phyloP scores from a whole-genome alignment of 2,888 invertebrate species.

The Tuberolachnus salignus region DNA sequence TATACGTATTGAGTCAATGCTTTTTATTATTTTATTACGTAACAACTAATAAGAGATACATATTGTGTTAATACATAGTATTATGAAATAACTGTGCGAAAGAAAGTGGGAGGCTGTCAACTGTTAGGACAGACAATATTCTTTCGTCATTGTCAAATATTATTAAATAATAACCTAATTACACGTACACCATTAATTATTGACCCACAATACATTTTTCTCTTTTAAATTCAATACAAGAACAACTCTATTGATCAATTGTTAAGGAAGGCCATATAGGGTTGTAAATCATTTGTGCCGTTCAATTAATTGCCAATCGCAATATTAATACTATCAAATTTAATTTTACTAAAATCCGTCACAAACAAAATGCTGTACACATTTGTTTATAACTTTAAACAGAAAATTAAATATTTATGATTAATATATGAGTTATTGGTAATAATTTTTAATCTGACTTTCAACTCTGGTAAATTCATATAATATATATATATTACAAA shows the following conservation, averaged over 20 bases:
- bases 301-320: not conserved
- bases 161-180: not conserved
- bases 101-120: not conserved
- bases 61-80: not conserved
- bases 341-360: too few species aligned
- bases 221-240: not conserved
- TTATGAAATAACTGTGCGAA: constrained; percentile 5
- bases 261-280: too few species aligned
- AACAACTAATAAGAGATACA: constrained; percentile 9
- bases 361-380: too few species aligned
- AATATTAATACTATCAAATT: not conserved
- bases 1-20: not conserved
- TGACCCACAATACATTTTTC: not conserved
- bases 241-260: not conserved
- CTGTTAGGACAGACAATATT: not conserved
- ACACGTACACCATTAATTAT: too few species aligned
- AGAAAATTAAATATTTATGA: too few species aligned
- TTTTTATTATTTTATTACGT: not conserved
- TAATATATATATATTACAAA: too few species aligned
- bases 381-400: too few species aligned
- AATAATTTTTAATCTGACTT: too few species aligned
- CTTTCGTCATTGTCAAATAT: not conserved
- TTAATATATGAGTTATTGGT: too few species aligned
- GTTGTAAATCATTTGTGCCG: too few species aligned
- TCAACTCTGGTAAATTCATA: too few species aligned